Evolutionary conservation across 2,113 vertebrate genomes (phyloP), one percentile per base, ranked within the genome.

Genomic region (Sardina pilchardus): DNA sequence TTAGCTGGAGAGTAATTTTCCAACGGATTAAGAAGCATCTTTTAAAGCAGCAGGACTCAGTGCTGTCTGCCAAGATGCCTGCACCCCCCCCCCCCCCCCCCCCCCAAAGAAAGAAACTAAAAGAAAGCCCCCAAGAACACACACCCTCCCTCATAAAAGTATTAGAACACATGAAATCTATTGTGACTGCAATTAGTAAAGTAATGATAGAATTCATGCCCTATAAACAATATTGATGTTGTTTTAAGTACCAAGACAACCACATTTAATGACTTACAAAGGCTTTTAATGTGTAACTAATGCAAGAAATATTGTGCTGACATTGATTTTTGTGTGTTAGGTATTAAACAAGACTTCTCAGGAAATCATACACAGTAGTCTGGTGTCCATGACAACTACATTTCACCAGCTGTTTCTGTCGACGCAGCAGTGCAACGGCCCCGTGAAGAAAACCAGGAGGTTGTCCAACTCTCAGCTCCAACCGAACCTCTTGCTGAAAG

Each of bases 1-100:
- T 98, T 98, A 98, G 96, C 96, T 95, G 95, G 96, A 95, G 95
- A 97, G 96, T 98, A 96, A 97, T 98, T 98, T 98, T 97, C 96
- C 94, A 91, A 95, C 94, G 93, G 95, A 96, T 97, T 96, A 94
- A 93, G 97, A 97, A 97, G 94, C 95, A 94, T 92, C 93, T 96
- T 95, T 96, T 95, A 97, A 97, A 97, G 96, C 95, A 95, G 94
- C 94, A 92, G 96, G 94, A 45, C 81, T 85, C 81, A 34, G 30
- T 75, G 63, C 59, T 36, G 75, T 80, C 82, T 85, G 43, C 82
- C 50, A 48, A 82, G 88, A 85, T 86, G 82, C 53, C 30, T 83
- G 43, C 82, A 56, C 30, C 71, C 67, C 67, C 26, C 10, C 34
- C 2, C 30, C 14, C 10, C 30, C 12, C 26, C 7, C 67, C 26